Percentiles rank a stretch among this genome's conserved stretches.
Evolutionary conservation across 2,113 vertebrate species (phyloP).

Genomic region (Crotalus helleri): DNA sequence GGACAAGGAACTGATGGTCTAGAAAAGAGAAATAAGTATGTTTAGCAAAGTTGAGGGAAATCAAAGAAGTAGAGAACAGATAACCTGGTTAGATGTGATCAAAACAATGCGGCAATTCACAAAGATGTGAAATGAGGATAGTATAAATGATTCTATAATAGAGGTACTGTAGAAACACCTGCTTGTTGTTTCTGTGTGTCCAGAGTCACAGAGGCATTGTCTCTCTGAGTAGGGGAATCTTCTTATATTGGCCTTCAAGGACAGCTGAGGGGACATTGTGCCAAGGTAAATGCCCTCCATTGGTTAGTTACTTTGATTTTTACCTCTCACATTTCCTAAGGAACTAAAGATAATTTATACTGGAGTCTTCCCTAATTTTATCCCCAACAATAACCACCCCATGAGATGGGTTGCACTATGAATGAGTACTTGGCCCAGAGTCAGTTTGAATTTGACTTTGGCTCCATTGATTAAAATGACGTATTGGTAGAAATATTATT

Average conservation of each 20-base stretch:
- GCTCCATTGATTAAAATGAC: background rate
- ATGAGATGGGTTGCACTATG: background rate
- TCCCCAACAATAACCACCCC: background rate
- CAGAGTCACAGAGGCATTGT: background rate
- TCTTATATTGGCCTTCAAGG: background rate
- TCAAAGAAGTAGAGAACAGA: background rate
- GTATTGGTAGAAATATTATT: background rate
- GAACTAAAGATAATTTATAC: background rate
- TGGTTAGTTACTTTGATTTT: background rate
- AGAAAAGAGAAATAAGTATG: background rate
- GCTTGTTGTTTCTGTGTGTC: background rate
- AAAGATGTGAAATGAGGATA: background rate
- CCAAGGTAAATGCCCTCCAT: background rate
- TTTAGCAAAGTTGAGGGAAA: background rate
- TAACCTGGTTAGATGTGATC: background rate
- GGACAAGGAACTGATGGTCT: background rate
- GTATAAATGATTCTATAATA: background rate
- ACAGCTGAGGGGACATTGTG: background rate
- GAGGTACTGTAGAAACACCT: background rate
- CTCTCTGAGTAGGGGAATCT: background rate
- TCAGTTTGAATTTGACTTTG: background rate
- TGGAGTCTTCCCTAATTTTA: background rate
- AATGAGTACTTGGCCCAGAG: background rate
- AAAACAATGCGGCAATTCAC: background rate
- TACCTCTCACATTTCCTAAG: background rate